Conservation (phyloP, 2,888 invertebrate species). For the Cheilosia vulpina region DNA sequence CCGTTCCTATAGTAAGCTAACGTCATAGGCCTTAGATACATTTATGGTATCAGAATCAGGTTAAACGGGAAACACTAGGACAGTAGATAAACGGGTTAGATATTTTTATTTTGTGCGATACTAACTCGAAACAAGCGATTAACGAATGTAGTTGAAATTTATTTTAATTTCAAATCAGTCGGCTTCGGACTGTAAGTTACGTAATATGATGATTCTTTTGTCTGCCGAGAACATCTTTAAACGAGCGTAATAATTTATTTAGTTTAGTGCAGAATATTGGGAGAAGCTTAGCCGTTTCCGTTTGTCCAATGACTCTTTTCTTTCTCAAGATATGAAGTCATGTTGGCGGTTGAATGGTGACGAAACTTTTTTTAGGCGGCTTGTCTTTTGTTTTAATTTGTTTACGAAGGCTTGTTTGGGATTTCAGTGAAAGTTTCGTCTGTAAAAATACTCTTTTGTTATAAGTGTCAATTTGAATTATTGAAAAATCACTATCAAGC, state of each 20-base stretch:
- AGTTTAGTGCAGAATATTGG: neutral
- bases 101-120: neutral
- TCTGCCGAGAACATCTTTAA: neutral
- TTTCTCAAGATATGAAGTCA: no score
- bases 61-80: slow-evolving; percentile 54
- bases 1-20: slow-evolving; percentile 3
- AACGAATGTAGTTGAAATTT: neutral
- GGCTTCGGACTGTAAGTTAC: slow-evolving; percentile 2
- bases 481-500: no score
- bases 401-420: no score
- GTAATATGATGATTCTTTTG: slow-evolving; percentile 20
- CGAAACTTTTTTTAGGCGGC: no score
- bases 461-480: no score
- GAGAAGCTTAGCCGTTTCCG: neutral
- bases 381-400: no score
- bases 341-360: no score
- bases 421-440: no score
- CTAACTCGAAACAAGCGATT: neutral
- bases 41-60: slow-evolving; percentile 27
- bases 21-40: slow-evolving; percentile 19
- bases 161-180: slow-evolving; percentile 42
- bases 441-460: no score
- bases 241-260: neutral
- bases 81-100: slow-evolving; percentile 40
- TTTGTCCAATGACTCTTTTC: neutral